These are phyloP conservation scores for Zhuqinia jingwanae DNA, from an alignment of 2,888 invertebrate genomes.

Conservation along the genomic window DNA sequence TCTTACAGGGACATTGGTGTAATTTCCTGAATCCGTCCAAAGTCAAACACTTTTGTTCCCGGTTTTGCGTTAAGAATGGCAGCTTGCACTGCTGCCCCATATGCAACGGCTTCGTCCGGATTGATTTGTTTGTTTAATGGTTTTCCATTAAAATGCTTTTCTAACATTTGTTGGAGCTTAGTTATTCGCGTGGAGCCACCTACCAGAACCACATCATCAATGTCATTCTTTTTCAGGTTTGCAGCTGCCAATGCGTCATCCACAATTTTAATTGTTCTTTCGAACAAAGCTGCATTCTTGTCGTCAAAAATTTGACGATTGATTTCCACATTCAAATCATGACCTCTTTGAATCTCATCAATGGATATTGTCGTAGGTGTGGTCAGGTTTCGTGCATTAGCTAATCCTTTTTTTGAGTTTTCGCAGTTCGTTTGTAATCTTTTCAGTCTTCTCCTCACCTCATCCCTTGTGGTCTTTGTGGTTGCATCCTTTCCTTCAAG, in stretches of 20 bases:
- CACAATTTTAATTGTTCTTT: neutral
- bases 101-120: constrained; percentile 84
- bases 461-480: neutral
- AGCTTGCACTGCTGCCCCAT: constrained; percentile 84
- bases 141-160: constrained; percentile 82
- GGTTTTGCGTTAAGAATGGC: constrained; percentile 82
- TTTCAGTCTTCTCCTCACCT: constrained; percentile 22
- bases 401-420: constrained; percentile 46
- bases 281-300: neutral
- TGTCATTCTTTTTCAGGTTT: neutral
- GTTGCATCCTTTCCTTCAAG: constrained; percentile 30
- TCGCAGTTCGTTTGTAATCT: constrained; percentile 68
- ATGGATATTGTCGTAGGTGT: neutral
- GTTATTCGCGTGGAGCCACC: constrained; percentile 30
- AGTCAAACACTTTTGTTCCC: neutral
- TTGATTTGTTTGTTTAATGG: constrained; percentile 82
- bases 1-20: constrained; percentile 60
- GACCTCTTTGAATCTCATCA: neutral
- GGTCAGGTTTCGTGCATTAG: too few species aligned
- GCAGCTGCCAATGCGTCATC: neutral
- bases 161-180: constrained; percentile 78
- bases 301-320: neutral
- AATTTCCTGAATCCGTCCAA: constrained; percentile 42
- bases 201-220: constrained; percentile 10
- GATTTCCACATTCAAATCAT: neutral